Evolutionary conservation across 1,140 invertebrate species (phyloP).

Genomic region (Globodera ellingtonae): DNA sequence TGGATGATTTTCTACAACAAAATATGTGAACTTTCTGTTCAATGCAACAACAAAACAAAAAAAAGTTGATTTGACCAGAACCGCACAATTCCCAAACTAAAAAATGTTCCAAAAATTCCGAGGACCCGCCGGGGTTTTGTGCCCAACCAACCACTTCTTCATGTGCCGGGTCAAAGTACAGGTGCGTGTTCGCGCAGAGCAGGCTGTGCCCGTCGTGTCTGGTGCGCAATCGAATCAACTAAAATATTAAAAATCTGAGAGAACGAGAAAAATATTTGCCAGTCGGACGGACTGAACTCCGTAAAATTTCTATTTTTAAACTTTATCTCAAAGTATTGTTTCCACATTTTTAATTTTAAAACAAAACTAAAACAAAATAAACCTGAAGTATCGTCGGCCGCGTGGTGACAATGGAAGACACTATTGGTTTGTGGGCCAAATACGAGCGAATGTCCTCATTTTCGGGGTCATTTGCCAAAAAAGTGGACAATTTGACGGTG

Average conservation of each 20-base stretch:
- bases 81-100: background rate
- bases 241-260: background rate
- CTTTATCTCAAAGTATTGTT: no score
- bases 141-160: conserved; percentile 18
- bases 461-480: background rate
- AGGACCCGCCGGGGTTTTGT: no score
- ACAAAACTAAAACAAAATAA: background rate
- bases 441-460: conserved; percentile 25
- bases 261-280: background rate
- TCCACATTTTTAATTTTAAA: background rate
- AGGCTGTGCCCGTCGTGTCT: background rate
- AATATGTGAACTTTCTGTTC: background rate
- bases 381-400: conserved; percentile 28
- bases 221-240: conserved; percentile 29
- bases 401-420: background rate
- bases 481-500: conserved; percentile 6
- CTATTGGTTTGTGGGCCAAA: conserved; percentile 14
- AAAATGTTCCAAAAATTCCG: background rate
- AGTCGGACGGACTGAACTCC: background rate
- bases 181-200: conserved; percentile 32
- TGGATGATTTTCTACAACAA: conserved; percentile 16
- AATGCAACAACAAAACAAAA: no score
- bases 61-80: no score
- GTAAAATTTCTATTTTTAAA: no score
- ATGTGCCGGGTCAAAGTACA: conserved; percentile 31